Percentiles rank a stretch among this genome's conserved stretches.
Evolutionary conservation across 2,888 invertebrate species (phyloP).

Genomic region (Ennomos erosarius): DNA sequence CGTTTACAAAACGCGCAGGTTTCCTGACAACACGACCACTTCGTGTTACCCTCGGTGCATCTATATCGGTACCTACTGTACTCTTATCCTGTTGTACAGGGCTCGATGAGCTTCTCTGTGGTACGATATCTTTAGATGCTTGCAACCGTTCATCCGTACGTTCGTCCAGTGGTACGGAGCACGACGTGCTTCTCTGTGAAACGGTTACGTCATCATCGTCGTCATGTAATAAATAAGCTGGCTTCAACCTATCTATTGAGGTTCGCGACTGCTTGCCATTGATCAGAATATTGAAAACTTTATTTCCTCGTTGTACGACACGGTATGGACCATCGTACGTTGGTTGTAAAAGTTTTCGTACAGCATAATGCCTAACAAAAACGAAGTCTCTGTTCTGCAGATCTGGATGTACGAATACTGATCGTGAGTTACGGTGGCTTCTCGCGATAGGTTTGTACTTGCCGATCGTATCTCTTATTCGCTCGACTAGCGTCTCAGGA

Average conservation of each 20-base stretch:
- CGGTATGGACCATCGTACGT: not conserved
- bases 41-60: no score
- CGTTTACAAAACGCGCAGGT: no score
- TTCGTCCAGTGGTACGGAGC: no score
- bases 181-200: no score
- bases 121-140: no score
- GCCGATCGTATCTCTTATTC: not conserved
- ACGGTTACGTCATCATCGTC: no score
- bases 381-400: slow-evolving; percentile 24
- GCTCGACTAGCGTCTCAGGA: no score
- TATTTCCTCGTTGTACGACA: not conserved
- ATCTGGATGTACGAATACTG: slow-evolving; percentile 20
- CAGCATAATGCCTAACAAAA: slow-evolving; percentile 25
- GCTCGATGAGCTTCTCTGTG: no score
- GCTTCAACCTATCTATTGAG: not conserved
- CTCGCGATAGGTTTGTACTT: slow-evolving; percentile 5
- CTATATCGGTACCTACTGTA: no score
- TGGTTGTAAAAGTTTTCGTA: not conserved
- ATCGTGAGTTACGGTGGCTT: not conserved
- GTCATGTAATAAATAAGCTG: not conserved
- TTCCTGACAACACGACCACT: no score
- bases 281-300: not conserved
- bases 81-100: no score
- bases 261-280: not conserved
- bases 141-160: no score